Conservation (phyloP, 2,113 vertebrate genomes). For the Bubo blakistoni region DNA sequence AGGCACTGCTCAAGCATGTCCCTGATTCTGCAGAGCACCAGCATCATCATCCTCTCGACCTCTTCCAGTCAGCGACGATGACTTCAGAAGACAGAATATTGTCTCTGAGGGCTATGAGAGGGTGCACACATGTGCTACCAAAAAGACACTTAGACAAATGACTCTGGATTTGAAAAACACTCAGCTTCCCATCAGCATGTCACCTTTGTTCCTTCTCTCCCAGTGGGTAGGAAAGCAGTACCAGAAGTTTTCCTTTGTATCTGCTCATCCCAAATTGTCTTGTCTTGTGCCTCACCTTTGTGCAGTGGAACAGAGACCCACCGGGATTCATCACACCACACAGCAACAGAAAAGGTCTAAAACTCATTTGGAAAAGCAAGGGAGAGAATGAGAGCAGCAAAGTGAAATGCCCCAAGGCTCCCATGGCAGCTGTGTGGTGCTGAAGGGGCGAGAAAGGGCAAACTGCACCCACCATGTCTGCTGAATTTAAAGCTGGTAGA, state of each 20-base stretch:
- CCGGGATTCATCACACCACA: background rate
- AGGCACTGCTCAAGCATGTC: background rate
- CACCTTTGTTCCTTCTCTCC: background rate
- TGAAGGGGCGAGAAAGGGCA: background rate
- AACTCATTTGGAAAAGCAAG: background rate
- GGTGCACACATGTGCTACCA: fast-evolving
- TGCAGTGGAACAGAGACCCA: background rate
- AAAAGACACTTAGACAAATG: background rate
- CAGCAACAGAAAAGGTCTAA: background rate
- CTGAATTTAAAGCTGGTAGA: background rate
- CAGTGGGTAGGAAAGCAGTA: background rate
- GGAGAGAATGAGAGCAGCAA: background rate
- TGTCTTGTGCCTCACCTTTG: background rate
- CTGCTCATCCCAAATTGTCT: background rate
- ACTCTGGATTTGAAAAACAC: background rate
- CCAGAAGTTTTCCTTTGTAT: background rate
- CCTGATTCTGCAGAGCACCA: background rate
- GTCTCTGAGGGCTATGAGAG: background rate
- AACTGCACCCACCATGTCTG: background rate
- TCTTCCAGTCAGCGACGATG: background rate
- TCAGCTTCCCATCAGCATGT: background rate
- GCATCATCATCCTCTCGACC: background rate
- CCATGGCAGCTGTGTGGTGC: background rate
- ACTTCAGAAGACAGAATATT: background rate
- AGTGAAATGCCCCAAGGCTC: background rate